Evolutionary conservation across 1,140 invertebrate genomes (phyloP).

Genomic region (Cotesia vestalis): DNA sequence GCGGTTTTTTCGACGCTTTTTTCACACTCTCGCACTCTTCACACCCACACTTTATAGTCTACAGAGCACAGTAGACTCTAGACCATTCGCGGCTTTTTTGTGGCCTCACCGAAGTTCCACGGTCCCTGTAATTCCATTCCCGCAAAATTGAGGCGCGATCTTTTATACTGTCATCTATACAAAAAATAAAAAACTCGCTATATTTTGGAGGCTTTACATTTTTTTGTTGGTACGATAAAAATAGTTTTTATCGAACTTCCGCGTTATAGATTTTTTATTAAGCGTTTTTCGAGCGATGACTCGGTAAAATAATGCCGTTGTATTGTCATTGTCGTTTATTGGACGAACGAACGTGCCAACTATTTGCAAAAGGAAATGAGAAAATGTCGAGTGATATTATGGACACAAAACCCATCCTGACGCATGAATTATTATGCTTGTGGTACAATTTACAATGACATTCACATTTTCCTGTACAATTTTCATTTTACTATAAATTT

Average conservation of each 20-base stretch:
- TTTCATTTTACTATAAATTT: neutral
- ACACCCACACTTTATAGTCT: neutral
- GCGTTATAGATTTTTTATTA: slow-evolving; percentile 1
- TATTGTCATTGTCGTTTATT: too few species aligned
- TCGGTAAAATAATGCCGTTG: neutral
- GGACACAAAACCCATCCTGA: neutral
- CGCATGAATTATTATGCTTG: slow-evolving; percentile 1
- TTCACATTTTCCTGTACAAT: slow-evolving; percentile 9
- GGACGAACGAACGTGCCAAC: too few species aligned
- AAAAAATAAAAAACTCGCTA: slow-evolving; percentile 1
- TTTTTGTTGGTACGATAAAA: neutral
- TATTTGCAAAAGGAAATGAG: too few species aligned
- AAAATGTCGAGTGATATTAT: too few species aligned
- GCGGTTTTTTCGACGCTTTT: slow-evolving; percentile 27
- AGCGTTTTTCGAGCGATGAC: neutral
- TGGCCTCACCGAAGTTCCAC: slow-evolving; percentile 4
- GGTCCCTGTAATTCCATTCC: slow-evolving; percentile 21
- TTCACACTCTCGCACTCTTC: too few species aligned
- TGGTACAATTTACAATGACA: slow-evolving; percentile 9
- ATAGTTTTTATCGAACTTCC: too few species aligned
- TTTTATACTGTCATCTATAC: slow-evolving; percentile 5
- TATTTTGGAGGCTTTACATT: neutral
- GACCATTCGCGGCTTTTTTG: slow-evolving; percentile 24
- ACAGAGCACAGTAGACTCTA: neutral
- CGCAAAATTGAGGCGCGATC: slow-evolving; percentile 20